phyloP scores from a whole-genome alignment of 2,113 vertebrate species.

The human region DNA sequence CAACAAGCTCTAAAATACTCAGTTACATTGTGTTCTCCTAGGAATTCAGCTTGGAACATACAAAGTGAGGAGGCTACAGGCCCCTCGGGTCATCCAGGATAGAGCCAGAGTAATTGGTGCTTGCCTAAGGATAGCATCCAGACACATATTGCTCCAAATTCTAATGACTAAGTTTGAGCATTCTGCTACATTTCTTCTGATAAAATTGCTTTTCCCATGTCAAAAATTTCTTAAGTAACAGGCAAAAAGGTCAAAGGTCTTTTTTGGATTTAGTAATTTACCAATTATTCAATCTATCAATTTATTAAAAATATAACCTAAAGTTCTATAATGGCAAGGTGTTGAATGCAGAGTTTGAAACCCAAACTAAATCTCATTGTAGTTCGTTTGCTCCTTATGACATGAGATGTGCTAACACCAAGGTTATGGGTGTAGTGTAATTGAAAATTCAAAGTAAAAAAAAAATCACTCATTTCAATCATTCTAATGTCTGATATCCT shows the following conservation, averaged over 20 bases:
- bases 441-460: neutral
- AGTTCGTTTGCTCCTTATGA: neutral
- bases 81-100: neutral
- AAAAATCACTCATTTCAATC: neutral
- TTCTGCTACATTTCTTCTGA: neutral
- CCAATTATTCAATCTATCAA: neutral
- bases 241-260: neutral
- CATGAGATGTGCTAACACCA: neutral
- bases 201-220: neutral
- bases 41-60: neutral
- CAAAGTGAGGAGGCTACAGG: neutral
- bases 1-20: neutral
- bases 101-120: constrained; percentile 26
- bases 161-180: neutral
- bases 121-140: constrained; percentile 25
- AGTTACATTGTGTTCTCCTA: neutral
- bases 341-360: neutral
- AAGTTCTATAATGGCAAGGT: neutral
- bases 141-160: neutral
- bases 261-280: neutral
- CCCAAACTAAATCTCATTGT: neutral
- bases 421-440: neutral
- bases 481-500: neutral
- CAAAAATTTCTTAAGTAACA: neutral
- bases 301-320: neutral